Conservation (phyloP, 2,113 vertebrate species). For the Anhinga anhinga region DNA sequence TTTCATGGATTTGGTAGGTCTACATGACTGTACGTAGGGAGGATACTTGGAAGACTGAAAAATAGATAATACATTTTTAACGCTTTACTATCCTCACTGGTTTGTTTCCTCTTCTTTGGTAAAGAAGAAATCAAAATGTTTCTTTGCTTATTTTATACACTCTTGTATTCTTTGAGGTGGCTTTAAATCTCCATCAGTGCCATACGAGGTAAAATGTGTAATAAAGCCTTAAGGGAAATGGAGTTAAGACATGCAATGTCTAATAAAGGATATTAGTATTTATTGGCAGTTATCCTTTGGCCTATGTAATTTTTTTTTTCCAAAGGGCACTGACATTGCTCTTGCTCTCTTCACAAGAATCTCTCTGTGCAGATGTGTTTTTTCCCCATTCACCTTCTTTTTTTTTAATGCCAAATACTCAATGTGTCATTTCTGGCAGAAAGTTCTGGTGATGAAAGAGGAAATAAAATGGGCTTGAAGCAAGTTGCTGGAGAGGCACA, state of each 20-base stretch:
- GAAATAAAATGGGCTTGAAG: not conserved
- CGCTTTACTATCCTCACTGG: not conserved
- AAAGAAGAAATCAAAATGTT: not conserved
- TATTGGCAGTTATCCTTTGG: not conserved
- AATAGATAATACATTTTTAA: not conserved
- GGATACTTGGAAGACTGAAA: not conserved
- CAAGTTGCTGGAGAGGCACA: not conserved
- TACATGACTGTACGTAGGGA: not conserved
- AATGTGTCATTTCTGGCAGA: not conserved
- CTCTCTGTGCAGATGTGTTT: not conserved
- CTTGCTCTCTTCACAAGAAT: not conserved
- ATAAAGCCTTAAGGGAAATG: conserved; percentile 5
- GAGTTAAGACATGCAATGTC: not conserved
- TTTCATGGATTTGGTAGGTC: not conserved
- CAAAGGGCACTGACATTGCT: not conserved
- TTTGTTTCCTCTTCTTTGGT: not conserved
- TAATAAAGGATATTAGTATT: conserved; percentile 2
- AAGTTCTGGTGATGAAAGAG: not conserved
- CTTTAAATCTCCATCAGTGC: not conserved
- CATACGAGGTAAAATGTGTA: not conserved
- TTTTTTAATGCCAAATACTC: not conserved
- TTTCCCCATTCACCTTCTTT: not conserved
- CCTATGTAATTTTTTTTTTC: not conserved
- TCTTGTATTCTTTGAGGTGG: not conserved
- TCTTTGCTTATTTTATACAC: not conserved